Evolutionary conservation across 2,113 vertebrate genomes (phyloP).

Genomic region (Odocoileus hemionus): DNA sequence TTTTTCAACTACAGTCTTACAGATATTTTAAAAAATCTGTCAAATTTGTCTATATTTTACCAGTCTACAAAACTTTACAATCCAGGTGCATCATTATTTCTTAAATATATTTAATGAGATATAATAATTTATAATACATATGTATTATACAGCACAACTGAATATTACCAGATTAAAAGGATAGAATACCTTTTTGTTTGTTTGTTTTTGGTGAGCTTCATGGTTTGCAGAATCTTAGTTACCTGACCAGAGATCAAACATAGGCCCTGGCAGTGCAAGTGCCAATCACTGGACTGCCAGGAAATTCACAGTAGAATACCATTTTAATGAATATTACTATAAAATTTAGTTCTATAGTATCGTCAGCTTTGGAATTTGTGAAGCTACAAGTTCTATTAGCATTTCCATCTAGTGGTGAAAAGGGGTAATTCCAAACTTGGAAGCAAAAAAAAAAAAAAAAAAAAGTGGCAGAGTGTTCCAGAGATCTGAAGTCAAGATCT

Average conservation of each 20-base stretch:
- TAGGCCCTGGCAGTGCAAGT: neutral
- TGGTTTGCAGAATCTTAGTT: neutral
- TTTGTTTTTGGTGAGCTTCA: neutral
- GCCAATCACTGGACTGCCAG: neutral
- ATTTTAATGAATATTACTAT: neutral
- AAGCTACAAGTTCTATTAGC: neutral
- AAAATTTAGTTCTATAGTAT: slow-evolving; percentile 16
- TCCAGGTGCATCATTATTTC: neutral
- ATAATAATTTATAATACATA: neutral
- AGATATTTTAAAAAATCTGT: neutral
- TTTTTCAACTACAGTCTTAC: neutral
- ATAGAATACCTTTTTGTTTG: neutral
- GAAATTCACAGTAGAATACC: neutral
- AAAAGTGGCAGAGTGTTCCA: neutral
- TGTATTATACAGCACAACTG: neutral
- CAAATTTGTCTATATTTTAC: slow-evolving; percentile 5
- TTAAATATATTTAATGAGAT: neutral
- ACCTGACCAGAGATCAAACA: neutral
- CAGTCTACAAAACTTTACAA: neutral
- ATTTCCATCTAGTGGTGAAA: neutral
- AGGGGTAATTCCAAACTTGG: neutral
- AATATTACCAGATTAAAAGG: neutral
- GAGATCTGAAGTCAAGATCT: neutral
- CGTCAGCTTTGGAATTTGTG: neutral
- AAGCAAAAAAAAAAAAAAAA: neutral